Percentiles rank a stretch among this genome's conserved stretches.
Conservation (phyloP, 2,888 invertebrate genomes). For the Lasiommata megera region DNA sequence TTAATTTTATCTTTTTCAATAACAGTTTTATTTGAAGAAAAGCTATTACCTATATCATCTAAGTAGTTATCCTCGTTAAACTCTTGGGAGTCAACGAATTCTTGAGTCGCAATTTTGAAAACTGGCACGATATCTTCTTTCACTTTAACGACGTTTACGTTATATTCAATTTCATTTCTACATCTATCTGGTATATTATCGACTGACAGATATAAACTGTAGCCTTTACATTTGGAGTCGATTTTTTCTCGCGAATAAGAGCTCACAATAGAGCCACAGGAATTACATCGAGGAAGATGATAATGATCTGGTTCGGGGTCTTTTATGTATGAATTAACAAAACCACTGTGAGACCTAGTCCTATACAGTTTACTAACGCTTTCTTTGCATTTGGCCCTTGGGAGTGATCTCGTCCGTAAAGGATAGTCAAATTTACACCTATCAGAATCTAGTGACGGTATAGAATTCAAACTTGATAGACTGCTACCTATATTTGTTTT, state of each 20-base stretch:
- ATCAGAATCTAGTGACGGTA: slow-evolving; percentile 69
- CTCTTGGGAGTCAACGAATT: slow-evolving; percentile 71
- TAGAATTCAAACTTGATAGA: slow-evolving; percentile 60
- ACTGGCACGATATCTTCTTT: slow-evolving; percentile 48
- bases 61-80: slow-evolving; percentile 72
- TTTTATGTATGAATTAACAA: slow-evolving; percentile 59
- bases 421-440: slow-evolving; percentile 50
- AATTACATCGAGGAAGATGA: slow-evolving; percentile 64
- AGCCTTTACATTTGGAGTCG: slow-evolving; percentile 4
- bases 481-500: slow-evolving; percentile 48
- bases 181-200: slow-evolving; percentile 58
- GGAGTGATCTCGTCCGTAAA: slow-evolving; percentile 53
- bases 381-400: slow-evolving; percentile 40
- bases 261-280: slow-evolving; percentile 50
- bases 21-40: slow-evolving; percentile 58
- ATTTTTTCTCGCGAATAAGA: slow-evolving; percentile 44
- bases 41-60: slow-evolving; percentile 56
- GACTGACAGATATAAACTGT: slow-evolving; percentile 49
- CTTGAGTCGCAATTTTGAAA: slow-evolving; percentile 41
- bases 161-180: slow-evolving; percentile 38
- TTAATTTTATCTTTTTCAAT: slow-evolving; percentile 37
- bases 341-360: slow-evolving; percentile 67
- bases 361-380: slow-evolving; percentile 47
- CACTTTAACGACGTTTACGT: slow-evolving; percentile 46
- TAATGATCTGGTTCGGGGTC: slow-evolving; percentile 67